These are phyloP conservation scores for Spheniscus mendiculus DNA, from an alignment of 2,113 vertebrate genomes.

Conservation along the genomic window DNA sequence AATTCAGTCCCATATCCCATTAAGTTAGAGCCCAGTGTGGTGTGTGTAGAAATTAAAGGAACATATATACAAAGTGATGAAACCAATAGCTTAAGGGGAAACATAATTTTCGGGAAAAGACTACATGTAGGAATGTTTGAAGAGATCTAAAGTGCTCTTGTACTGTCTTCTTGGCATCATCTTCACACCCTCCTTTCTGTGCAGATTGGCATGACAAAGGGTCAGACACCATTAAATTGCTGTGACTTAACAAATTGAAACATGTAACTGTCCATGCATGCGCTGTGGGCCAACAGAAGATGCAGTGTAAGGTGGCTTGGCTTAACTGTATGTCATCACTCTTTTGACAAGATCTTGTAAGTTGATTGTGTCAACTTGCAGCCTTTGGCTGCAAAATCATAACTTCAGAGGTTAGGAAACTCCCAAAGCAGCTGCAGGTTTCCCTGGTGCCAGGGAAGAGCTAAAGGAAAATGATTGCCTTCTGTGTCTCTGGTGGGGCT, in stretches of 20 bases:
- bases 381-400: background rate
- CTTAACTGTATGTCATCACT: background rate
- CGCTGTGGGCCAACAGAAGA: background rate
- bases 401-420: background rate
- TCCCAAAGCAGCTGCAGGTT: background rate
- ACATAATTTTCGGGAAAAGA: background rate
- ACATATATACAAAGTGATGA: background rate
- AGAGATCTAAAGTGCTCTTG: constrained; percentile 18
- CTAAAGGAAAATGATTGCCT: background rate
- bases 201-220: background rate
- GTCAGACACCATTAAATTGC: background rate
- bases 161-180: background rate
- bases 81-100: constrained; percentile 26
- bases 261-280: background rate
- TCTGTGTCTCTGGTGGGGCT: background rate
- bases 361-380: background rate
- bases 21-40: constrained; percentile 51
- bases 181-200: background rate
- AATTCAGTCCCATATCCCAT: constrained; percentile 35
- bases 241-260: background rate
- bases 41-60: constrained; percentile 38
- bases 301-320: background rate
- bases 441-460: background rate
- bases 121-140: constrained; percentile 7
- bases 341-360: background rate